Evolutionary conservation across 2,797 vertebrate species (phyloP), one percentile per base, ranked within the genome.

Genomic region (Erithacus rubecula): DNA sequence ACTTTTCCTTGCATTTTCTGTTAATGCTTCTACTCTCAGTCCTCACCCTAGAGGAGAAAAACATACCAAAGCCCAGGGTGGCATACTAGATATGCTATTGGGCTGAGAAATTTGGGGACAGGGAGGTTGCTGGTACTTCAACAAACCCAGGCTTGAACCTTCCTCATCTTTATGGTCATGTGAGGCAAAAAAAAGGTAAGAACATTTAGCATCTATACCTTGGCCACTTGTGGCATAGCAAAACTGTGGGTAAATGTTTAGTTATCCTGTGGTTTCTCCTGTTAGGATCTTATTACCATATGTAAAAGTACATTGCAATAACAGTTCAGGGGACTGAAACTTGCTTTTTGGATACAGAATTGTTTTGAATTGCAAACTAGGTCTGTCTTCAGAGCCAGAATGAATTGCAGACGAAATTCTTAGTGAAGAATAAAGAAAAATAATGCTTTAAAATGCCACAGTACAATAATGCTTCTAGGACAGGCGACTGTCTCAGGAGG

Each of bases 101-200:
- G 68, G 26, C 67, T 90, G 59, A 44, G 70, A 55, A 52, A 8
- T 84, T 32, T 37, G 16, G 55, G 49, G 47, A 47, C 23, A 56
- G 75, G 75, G 68, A 89, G 37, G 15, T 46, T 82, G 59, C 23
- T 96, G 71, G 10, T 84, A 24, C 30, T 95, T 89, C 68, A 53
- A n/a, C 60, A 87, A 77, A 67, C 10, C 24, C 46, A 32, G 44
- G 29, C 56, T 89, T 93, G 52, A 80, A 56, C 92, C 34, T 83
- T 92, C 52, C 37, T 77, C 26, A 8, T 70, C 70, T 91, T 77
- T 64, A 32, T 63, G 70, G 44, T 49, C 44, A 86, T 3, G 0
- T 63, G 68, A 89, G 49, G 52, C 56, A 52, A 36, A 70, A 62
- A 63, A 63, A 84, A 88, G 93, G 92, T 94, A 93, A 92, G 95